Percentiles rank a stretch among this genome's conserved stretches.
These are phyloP conservation scores for Diorhabda sublineata DNA, from an alignment of 1,140 invertebrate species.

Conservation along the genomic window DNA sequence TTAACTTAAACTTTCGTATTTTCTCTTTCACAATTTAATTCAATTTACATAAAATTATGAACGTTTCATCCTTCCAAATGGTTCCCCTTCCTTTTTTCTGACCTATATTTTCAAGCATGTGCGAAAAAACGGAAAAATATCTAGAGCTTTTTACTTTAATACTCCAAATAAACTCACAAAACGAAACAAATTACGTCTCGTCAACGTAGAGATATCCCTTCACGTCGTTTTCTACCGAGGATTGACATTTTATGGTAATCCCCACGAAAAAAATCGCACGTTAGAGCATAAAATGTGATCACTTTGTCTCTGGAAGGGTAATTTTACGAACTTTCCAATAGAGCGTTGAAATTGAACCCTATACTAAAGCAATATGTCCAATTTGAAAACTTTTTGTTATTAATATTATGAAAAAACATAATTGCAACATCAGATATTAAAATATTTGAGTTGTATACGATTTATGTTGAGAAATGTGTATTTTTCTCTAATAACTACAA, in stretches of 20 bases:
- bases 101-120: neutral
- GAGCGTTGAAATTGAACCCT: no score
- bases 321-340: neutral
- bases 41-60: no score
- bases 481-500: no score
- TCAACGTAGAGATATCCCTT: neutral
- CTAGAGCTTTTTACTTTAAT: neutral
- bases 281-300: neutral
- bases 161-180: neutral
- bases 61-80: neutral
- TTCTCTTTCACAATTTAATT: no score
- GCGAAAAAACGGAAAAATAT: neutral
- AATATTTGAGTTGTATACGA: no score
- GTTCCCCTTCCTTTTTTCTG: neutral
- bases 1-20: no score
- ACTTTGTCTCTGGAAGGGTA: neutral
- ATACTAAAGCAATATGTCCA: no score
- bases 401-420: no score
- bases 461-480: no score
- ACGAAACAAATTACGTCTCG: conserved; percentile 4
- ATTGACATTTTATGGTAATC: conserved; percentile 10
- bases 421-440: no score
- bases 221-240: neutral
- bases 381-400: no score
- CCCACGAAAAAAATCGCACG: neutral